A percentile compares a stretch with the other conserved stretches of the same genome.
Conservation (phyloP, 2,888 invertebrate genomes). For the Temnothorax unifasciatus region DNA sequence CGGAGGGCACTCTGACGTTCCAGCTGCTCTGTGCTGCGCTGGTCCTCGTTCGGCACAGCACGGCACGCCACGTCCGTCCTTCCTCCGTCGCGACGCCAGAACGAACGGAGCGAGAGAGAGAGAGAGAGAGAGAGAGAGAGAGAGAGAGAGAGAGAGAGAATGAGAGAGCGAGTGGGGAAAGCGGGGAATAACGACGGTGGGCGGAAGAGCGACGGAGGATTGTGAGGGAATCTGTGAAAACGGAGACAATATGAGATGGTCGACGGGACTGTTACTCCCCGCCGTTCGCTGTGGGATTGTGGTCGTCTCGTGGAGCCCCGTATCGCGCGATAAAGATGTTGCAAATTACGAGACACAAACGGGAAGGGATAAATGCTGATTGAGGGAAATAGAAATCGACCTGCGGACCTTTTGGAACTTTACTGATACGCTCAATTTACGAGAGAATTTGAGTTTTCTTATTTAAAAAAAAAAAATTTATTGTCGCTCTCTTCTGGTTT, state of each 20-base stretch:
- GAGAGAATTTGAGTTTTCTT: not conserved
- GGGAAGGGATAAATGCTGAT: not conserved
- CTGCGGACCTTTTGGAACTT: not conserved
- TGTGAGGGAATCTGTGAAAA: slow-evolving; percentile 40
- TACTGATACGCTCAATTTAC: not conserved
- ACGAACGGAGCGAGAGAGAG: slow-evolving; percentile 37
- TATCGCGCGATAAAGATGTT: slow-evolving; percentile 12
- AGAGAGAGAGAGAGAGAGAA: not conserved
- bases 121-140: slow-evolving; percentile 27
- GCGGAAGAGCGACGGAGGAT: slow-evolving; percentile 37
- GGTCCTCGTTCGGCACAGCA: slow-evolving; percentile 69
- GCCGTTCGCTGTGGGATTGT: not conserved
- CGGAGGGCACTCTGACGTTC: slow-evolving; percentile 76
- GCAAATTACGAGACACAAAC: not conserved
- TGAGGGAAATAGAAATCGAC: not conserved
- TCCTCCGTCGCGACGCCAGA: slow-evolving; percentile 70
- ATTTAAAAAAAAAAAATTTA: not conserved
- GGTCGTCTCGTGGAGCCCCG: not conserved
- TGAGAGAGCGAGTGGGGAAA: slow-evolving; percentile 29
- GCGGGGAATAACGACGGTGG: slow-evolving; percentile 49
- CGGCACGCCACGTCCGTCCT: slow-evolving; percentile 46
- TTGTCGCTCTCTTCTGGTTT: not conserved
- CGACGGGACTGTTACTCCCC: not conserved
- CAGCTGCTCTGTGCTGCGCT: slow-evolving; percentile 68
- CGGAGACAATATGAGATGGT: slow-evolving; percentile 28